Conservation (phyloP, 1,140 invertebrate genomes). For the Drosophila pectinifera region DNA sequence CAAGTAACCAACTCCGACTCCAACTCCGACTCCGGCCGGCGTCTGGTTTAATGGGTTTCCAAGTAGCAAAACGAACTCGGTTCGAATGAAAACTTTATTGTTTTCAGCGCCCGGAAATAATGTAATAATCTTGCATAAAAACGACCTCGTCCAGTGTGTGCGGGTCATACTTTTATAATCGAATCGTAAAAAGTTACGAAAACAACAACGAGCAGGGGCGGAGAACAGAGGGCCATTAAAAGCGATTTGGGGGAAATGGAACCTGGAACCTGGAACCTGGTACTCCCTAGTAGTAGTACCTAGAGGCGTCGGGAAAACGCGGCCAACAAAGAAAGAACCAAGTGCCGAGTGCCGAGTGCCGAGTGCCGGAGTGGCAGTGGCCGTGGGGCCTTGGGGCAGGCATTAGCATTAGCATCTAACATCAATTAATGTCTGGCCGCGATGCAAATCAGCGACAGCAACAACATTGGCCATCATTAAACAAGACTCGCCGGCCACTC, state of each 20-base stretch:
- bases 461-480: slow-evolving; percentile 42
- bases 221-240: slow-evolving; percentile 45
- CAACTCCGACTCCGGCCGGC: slow-evolving; percentile 41
- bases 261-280: slow-evolving; percentile 17
- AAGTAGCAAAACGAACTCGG: slow-evolving; percentile 42
- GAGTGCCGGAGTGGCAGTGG: too few species aligned
- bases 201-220: slow-evolving; percentile 16
- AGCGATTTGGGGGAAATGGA: slow-evolving; percentile 37
- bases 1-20: not conserved
- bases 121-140: slow-evolving; percentile 81
- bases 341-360: too few species aligned
- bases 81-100: slow-evolving; percentile 69
- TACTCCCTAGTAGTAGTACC: not conserved
- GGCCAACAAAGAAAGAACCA: slow-evolving; percentile 45
- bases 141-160: slow-evolving; percentile 13
- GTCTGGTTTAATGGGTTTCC: slow-evolving; percentile 68
- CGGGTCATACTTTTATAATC: slow-evolving; percentile 79
- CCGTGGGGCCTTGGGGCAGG: slow-evolving; percentile 32
- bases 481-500: slow-evolving; percentile 11
- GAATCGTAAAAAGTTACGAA: slow-evolving; percentile 64
- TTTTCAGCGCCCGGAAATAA: slow-evolving; percentile 74
- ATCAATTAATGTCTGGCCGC: slow-evolving; percentile 61
- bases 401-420: slow-evolving; percentile 53
- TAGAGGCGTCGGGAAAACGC: slow-evolving; percentile 7
- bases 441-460: slow-evolving; percentile 49